Evolutionary conservation across 2,797 vertebrate species (phyloP), one percentile per base, ranked within the genome.

Genomic region (Stomatorhinus walkeri): DNA sequence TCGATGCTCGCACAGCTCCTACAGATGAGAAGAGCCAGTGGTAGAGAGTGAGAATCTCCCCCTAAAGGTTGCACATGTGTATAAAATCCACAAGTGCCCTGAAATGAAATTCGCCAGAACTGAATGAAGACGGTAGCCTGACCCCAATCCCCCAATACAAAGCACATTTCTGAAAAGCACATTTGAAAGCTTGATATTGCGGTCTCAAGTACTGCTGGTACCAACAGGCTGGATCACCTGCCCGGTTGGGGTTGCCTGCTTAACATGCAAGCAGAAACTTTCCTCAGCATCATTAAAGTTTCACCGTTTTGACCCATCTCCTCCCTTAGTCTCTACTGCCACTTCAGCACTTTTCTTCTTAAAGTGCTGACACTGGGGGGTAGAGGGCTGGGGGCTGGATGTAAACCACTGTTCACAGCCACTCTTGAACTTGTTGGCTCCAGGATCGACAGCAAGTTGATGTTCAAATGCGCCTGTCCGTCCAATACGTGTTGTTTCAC

Each of bases 1-100:
- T 99, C 90, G 98, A 98, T 93, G 98, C 97, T 93, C 97, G 96
- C 90, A 99, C 98, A 86, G 98, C 97, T 95, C 98, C 98, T 99
- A 95, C 0, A 89, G 92, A 93, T 88, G 92, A 92, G 91, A 28
- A 14, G 46, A 51, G 9, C n/a, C 81, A 22, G 43, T n/a, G 40
- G 76, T n/a, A 14, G 76, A 9, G 36, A 48, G 76, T 84, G 43
- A 84, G 36, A 46, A 1, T 40, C 16, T 5, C 36, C 4, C 76
- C 16, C 40, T 76, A 2, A 9, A 9, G n/a, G 56, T 9, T 59
- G 8, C 22, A 64, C 3, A 64, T 28, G 22, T 64, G 5, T 43
- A 9, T 48, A 40, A 83, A 6, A n/a, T 48, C 76, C 2, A 9
- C 19, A 83, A 32, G 68, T 6, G 10, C 28, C 68, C 10, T 36